Evolutionary conservation across 2,797 vertebrate genomes (phyloP).

Genomic region (Loriculus beryllinus): DNA sequence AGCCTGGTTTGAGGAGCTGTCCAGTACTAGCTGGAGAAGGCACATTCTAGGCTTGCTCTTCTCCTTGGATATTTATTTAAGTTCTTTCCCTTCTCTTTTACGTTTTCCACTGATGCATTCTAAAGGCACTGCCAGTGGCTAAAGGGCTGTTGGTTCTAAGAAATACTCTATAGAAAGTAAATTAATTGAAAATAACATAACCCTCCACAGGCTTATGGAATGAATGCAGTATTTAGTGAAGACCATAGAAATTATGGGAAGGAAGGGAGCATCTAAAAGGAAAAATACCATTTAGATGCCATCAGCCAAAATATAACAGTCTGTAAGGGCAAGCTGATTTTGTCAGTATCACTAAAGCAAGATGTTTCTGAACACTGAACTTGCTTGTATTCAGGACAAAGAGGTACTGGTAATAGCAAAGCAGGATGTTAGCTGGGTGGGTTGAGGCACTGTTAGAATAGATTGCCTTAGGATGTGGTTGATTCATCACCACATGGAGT

Average conservation of each 20-base stretch:
- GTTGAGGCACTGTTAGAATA: background rate
- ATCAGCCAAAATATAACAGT: background rate
- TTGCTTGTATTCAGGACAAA: background rate
- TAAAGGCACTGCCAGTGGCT: background rate
- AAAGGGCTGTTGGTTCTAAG: background rate
- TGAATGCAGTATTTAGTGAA: background rate
- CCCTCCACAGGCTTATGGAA: background rate
- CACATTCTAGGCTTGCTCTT: background rate
- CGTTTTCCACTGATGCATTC: background rate
- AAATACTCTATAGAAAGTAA: background rate
- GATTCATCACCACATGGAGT: background rate
- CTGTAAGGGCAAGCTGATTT: background rate
- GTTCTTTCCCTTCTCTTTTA: background rate
- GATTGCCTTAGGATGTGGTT: background rate
- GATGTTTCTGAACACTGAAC: background rate
- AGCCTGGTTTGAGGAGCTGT: conserved; percentile 43
- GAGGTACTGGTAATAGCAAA: background rate
- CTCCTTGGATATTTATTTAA: background rate
- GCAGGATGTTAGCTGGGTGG: background rate
- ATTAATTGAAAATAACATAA: background rate
- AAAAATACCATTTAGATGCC: background rate
- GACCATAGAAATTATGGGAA: background rate
- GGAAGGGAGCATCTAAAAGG: background rate
- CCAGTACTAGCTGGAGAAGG: conserved; percentile 34
- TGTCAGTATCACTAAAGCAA: background rate